phyloP scores from a whole-genome alignment of 2,888 invertebrate species.

The Mythimna albipuncta region DNA sequence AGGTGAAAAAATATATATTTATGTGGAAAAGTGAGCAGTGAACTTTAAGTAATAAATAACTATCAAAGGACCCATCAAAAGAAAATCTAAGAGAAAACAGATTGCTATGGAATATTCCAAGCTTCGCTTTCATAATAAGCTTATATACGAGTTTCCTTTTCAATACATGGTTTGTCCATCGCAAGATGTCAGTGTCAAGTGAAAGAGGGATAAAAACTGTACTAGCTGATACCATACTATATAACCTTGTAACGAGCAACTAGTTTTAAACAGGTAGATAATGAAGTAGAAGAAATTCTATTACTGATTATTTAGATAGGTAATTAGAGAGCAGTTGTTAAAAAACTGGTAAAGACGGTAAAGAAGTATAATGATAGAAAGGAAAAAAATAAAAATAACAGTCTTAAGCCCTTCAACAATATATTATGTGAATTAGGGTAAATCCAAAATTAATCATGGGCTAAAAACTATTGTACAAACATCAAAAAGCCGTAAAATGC shows the following conservation, averaged over 20 bases:
- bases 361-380: background rate
- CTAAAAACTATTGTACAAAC: conserved; percentile 42
- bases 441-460: conserved; percentile 36
- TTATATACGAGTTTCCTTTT: conserved; percentile 48
- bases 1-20: background rate
- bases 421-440: background rate
- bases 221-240: conserved; percentile 21
- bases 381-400: too few relatives aligned
- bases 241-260: conserved; percentile 17
- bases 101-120: conserved; percentile 38
- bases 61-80: background rate
- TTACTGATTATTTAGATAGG: background rate
- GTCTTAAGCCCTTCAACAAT: background rate
- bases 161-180: conserved; percentile 43
- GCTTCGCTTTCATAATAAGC: conserved; percentile 43
- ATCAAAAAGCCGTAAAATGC: conserved; percentile 52
- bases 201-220: conserved; percentile 36
- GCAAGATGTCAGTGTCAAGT: conserved; percentile 38
- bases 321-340: conserved; percentile 5
- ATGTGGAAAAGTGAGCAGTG: background rate
- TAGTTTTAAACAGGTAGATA: conserved; percentile 8
- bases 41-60: conserved; percentile 5
- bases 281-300: conserved; percentile 5
- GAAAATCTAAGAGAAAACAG: conserved; percentile 35
- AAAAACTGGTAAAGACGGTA: background rate